These are phyloP conservation scores for Elegia similella DNA, from an alignment of 2,888 invertebrate genomes.

Conservation along the genomic window DNA sequence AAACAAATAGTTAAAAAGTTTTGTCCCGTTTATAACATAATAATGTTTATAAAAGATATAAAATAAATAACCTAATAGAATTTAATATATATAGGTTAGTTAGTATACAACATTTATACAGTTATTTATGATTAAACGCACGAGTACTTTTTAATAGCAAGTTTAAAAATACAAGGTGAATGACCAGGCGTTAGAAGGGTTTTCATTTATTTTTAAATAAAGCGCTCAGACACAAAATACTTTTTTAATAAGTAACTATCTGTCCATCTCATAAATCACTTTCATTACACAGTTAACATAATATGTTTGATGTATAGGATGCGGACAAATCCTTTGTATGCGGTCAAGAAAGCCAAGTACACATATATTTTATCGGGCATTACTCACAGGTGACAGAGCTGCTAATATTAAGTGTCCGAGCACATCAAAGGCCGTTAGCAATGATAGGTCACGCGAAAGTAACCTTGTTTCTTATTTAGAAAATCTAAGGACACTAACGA, in stretches of 20 bases:
- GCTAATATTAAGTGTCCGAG: neutral
- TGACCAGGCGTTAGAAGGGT: neutral
- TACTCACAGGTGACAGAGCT: neutral
- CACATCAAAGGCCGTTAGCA: neutral
- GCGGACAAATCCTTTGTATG: constrained; percentile 6
- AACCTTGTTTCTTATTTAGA: neutral
- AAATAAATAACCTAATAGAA: too few relatives aligned
- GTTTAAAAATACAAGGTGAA: neutral
- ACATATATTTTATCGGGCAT: neutral
- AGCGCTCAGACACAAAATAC: neutral
- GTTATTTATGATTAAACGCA: too few relatives aligned
- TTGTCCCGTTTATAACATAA: too few relatives aligned
- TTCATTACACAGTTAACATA: constrained; percentile 4
- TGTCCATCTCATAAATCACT: constrained; percentile 9
- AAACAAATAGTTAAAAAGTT: too few relatives aligned
- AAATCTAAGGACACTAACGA: too few relatives aligned
- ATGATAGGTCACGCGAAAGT: neutral
- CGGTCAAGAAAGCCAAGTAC: neutral
- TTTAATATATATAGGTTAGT: too few relatives aligned
- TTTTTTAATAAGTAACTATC: neutral
- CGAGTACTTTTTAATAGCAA: neutral
- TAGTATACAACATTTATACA: too few relatives aligned
- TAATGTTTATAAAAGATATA: too few relatives aligned
- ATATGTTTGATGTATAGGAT: neutral
- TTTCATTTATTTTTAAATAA: neutral